phyloP scores from a whole-genome alignment of 2,797 vertebrate genomes.

The Aplochiton taeniatus region DNA sequence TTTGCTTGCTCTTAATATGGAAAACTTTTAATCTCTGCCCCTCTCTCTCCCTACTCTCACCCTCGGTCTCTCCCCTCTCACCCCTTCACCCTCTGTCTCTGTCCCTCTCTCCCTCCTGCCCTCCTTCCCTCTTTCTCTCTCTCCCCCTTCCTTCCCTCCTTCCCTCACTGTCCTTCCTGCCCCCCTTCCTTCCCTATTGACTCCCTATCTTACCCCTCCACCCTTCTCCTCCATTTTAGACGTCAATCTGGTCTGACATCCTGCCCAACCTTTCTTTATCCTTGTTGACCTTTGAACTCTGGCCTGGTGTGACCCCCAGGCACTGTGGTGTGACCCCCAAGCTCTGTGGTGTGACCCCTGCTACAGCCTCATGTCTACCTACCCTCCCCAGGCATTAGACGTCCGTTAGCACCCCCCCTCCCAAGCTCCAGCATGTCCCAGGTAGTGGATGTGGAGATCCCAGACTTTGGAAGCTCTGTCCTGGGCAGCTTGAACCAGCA shows the following conservation, averaged over 20 bases:
- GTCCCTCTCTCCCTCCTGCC: conserved; percentile 8
- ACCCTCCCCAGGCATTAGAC: too few relatives aligned
- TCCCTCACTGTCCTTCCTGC: not conserved
- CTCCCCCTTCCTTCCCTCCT: not conserved
- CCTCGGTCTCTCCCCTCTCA: not conserved
- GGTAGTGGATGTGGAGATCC: conserved; percentile 93
- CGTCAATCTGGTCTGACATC: not conserved
- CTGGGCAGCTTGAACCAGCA: conserved; percentile 94
- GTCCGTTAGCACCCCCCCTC: too few relatives aligned
- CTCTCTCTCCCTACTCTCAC: not conserved
- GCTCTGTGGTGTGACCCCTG: too few relatives aligned
- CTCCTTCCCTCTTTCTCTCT: not conserved
- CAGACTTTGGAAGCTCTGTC: conserved; percentile 94
- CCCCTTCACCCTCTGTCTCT: conserved; percentile 15
- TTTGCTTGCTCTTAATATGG: not conserved
- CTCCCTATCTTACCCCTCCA: conserved; percentile 1
- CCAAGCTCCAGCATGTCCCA: conserved; percentile 82
- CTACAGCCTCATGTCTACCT: too few relatives aligned
- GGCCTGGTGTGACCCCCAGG: too few relatives aligned
- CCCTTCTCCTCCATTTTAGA: not conserved
- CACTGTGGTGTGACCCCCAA: too few relatives aligned
- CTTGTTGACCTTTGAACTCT: not conserved
- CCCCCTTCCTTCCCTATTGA: not conserved
- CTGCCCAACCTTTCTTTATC: not conserved
- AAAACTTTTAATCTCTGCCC: not conserved